These are phyloP conservation scores for Nomada ferruginata DNA, from an alignment of 2,888 invertebrate genomes.

Conservation along the genomic window DNA sequence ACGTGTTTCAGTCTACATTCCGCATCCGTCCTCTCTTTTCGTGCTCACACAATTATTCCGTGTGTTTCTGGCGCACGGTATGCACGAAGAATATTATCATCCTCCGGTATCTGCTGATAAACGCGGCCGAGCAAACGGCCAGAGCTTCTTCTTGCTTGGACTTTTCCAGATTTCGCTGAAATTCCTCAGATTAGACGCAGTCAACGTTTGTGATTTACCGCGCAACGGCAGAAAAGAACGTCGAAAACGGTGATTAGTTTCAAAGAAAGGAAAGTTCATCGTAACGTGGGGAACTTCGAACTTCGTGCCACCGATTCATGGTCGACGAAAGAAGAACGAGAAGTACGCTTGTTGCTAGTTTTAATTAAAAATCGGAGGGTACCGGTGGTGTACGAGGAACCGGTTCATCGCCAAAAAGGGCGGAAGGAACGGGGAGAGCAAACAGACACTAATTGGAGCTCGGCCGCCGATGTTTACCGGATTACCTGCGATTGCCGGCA, in stretches of 20 bases:
- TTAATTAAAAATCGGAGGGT: conserved; percentile 63
- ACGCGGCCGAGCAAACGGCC: conserved; percentile 41
- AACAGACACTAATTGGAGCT: conserved; percentile 78
- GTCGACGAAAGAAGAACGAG: conserved; percentile 20
- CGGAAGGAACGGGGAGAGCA: conserved; percentile 68
- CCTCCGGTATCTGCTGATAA: conserved; percentile 42
- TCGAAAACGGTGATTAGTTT: background rate
- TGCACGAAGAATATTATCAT: conserved; percentile 59
- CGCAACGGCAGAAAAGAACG: background rate
- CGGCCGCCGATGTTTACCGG: conserved; percentile 73
- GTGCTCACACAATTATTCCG: conserved; percentile 50
- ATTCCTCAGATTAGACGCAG: background rate
- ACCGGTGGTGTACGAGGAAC: conserved; percentile 45
- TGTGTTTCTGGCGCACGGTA: conserved; percentile 35
- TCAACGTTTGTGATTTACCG: background rate
- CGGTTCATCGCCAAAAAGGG: conserved; percentile 43
- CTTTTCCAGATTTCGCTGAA: background rate
- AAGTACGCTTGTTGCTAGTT: conserved; percentile 56
- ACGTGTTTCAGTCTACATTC: conserved; percentile 43
- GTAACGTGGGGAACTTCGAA: background rate
- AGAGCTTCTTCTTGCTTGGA: background rate
- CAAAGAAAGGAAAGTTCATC: background rate
- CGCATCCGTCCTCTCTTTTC: conserved; percentile 17
- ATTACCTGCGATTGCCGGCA: conserved; percentile 63
- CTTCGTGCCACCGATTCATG: background rate